Percentiles rank a stretch among this genome's conserved stretches.
Evolutionary conservation across 2,797 vertebrate genomes (phyloP).

Genomic region (Sebastes iracundus): DNA sequence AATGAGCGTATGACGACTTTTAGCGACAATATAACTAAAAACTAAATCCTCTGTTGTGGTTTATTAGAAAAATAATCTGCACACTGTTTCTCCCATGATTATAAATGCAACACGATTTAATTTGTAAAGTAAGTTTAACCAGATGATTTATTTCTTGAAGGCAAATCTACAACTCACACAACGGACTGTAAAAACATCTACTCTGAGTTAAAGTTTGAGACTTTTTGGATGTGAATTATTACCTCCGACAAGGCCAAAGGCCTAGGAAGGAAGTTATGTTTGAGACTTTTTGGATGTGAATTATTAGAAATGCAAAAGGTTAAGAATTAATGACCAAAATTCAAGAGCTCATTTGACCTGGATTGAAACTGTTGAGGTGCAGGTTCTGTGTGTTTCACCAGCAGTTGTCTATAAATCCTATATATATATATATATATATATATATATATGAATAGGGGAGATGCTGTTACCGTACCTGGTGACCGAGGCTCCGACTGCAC

Average conservation of each 20-base stretch:
- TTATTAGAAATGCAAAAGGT: not conserved
- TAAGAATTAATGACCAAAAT: not conserved
- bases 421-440: too few relatives aligned
- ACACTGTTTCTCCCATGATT: not conserved
- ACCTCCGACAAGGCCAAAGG: not conserved
- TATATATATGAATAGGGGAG: too few relatives aligned
- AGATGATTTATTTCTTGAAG: not conserved
- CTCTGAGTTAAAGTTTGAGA: too few relatives aligned
- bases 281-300: not conserved
- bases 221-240: not conserved
- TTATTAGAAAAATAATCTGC: too few relatives aligned
- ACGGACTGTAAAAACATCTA: too few relatives aligned
- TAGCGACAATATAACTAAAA: too few relatives aligned
- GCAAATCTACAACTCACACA: not conserved
- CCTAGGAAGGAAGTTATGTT: too few relatives aligned
- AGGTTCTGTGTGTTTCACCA: not conserved
- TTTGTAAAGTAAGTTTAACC: not conserved
- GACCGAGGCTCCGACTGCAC: slow-evolving; percentile 95
- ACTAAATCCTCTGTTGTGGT: too few relatives aligned
- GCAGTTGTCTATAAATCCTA: not conserved
- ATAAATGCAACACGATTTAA: not conserved
- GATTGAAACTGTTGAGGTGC: not conserved
- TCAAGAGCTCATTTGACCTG: not conserved
- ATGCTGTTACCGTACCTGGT: slow-evolving; percentile 86
- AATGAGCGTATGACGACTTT: too few relatives aligned